Evolutionary conservation across 2,113 vertebrate species (phyloP).

Genomic region (Pseudopipra pipra): DNA sequence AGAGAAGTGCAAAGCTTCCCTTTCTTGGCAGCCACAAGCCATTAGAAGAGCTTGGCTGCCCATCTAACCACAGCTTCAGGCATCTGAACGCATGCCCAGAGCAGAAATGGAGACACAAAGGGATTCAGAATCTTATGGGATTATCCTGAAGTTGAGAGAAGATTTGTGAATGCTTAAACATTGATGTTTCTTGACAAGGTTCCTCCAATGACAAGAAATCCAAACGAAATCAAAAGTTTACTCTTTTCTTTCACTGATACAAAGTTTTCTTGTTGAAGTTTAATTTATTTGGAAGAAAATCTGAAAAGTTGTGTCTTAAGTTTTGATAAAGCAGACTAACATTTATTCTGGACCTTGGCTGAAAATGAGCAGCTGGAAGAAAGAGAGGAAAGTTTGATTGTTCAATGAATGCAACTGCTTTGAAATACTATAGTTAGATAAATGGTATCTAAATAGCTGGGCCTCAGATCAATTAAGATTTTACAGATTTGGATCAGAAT

Average conservation of each 20-base stretch:
- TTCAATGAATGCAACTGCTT: neutral
- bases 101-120: neutral
- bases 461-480: neutral
- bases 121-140: neutral
- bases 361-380: neutral
- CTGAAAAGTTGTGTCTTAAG: neutral
- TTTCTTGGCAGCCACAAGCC: neutral
- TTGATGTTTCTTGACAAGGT: neutral
- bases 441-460: neutral
- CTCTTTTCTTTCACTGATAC: neutral
- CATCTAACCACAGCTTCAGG: neutral
- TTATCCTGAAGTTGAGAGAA: neutral
- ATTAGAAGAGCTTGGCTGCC: slow-evolving; percentile 28
- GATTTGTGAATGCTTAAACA: neutral
- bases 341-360: neutral
- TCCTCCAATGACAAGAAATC: neutral
- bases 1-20: neutral
- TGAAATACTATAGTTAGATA: neutral
- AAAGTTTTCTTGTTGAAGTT: neutral
- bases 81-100: neutral
- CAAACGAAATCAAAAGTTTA: neutral
- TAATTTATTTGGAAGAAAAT: neutral
- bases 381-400: neutral
- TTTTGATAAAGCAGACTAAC: neutral
- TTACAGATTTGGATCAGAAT: slow-evolving; percentile 1